Base-by-base conservation (phyloP, 2,113 vertebrate genomes). In the Paratilapia polleni region DNA sequence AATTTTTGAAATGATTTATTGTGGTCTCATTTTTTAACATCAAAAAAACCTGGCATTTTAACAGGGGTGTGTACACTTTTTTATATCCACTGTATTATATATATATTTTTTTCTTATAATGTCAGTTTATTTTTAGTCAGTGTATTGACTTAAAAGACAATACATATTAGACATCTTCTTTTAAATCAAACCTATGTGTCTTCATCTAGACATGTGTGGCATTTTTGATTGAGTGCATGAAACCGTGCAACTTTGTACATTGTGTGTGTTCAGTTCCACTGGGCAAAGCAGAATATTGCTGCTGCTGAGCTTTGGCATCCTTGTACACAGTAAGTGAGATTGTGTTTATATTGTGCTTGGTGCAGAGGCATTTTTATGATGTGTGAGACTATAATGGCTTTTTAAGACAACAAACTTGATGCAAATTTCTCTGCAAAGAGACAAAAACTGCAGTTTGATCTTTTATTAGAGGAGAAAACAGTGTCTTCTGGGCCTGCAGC, bases 391-490 rank as follows among this genome's bases (percentile, higher is more conserved):
- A 19, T 41, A 77, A 74, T 10, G 49, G 26, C 43, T 73, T n/a
- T 86, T 70, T 43, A 68, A 82, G 31, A 58, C n/a, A n/a, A 83
- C 5, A 2, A 22, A 80, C n/a, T 2, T 34, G 20, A 78, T 26
- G 78, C 34, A 43, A 3, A 41, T 73, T 73, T 54, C 68, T 34
- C 68, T 73, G 68, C 47, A 73, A 54, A 73, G 47, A 54, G 47
- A 54, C 47, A 19, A 36, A 84, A 31, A 80, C 31, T 77, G 54
- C 60, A 78, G 73, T 57, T 89, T 83, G 73, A 68, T 61, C 36
- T 79, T 80, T 34, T 81, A 86, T 77, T n/a, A 63, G 34, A 26
- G 64, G 52, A 52, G 60, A 59, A 85, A 81, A 83, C 52, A 2
- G 4, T 4, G 0, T 86, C 60, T 80, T 80, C 36, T 26, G 66